Evolutionary conservation across 2,797 vertebrate species (phyloP).

Genomic region (Chromis chromis): DNA sequence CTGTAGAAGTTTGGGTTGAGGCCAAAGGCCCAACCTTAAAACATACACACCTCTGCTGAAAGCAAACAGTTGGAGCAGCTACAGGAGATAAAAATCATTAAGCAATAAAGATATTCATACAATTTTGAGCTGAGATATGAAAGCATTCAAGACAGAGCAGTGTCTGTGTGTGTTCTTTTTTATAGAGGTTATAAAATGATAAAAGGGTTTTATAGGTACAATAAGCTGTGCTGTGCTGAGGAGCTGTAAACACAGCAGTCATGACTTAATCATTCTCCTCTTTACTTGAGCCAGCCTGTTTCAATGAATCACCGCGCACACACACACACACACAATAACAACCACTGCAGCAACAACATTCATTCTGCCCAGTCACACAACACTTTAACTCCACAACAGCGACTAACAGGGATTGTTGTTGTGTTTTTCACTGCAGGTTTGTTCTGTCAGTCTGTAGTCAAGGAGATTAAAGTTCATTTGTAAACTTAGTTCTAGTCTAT

Average conservation of each 20-base stretch:
- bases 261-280: slow-evolving; percentile 61
- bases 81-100: slow-evolving; percentile 24
- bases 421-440: background rate
- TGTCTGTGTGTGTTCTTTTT: slow-evolving; percentile 48
- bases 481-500: background rate
- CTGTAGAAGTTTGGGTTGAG: slow-evolving; percentile 1
- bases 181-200: slow-evolving; percentile 54
- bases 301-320: slow-evolving; percentile 37
- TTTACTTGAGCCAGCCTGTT: slow-evolving; percentile 33
- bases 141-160: background rate
- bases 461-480: background rate
- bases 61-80: slow-evolving; percentile 18
- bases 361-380: slow-evolving; percentile 2
- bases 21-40: background rate
- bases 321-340: background rate
- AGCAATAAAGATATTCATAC: background rate
- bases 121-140: slow-evolving; percentile 13
- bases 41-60: background rate
- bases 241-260: slow-evolving; percentile 58
- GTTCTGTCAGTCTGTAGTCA: too few species aligned
- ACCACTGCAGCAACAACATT: slow-evolving; percentile 7
- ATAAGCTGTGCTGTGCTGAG: slow-evolving; percentile 52
- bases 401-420: background rate
- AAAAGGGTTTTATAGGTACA: slow-evolving; percentile 57
- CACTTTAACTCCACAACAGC: background rate